Conservation (phyloP, 2,113 vertebrate species). For the Xiphorhynchus elegans region DNA sequence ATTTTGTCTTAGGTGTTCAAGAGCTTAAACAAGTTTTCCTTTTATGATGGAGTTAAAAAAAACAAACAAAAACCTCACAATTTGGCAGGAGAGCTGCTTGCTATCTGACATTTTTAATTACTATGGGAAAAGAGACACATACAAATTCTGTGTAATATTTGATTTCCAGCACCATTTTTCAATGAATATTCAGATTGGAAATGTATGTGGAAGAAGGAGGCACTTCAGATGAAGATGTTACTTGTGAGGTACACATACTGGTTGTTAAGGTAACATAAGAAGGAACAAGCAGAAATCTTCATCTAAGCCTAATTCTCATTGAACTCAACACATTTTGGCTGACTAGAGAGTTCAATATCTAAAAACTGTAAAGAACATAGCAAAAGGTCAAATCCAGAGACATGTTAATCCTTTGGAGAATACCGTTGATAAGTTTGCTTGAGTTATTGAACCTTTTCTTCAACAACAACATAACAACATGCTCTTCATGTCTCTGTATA, state of each 20-base stretch:
- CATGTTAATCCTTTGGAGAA: neutral
- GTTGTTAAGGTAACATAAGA: constrained; percentile 26
- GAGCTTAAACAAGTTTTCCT: neutral
- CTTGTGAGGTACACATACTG: neutral
- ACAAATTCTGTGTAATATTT: neutral
- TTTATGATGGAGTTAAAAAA: neutral
- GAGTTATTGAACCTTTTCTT: neutral
- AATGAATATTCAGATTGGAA: neutral
- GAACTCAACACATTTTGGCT: neutral
- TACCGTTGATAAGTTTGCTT: neutral
- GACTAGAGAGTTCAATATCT: neutral
- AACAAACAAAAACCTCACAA: neutral
- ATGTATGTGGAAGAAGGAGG: neutral
- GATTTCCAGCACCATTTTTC: neutral
- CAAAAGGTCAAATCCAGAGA: neutral
- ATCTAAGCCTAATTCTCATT: neutral
- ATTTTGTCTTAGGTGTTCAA: neutral
- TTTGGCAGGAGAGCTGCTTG: neutral
- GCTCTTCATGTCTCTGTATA: neutral
- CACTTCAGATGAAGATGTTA: neutral
- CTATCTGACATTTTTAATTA: neutral
- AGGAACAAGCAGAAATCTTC: neutral
- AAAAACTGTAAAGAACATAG: neutral
- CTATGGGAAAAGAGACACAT: neutral
- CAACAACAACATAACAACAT: neutral